Base-by-base conservation (phyloP, 2,113 vertebrate species). In the Protomyctophum bolini region DNA sequence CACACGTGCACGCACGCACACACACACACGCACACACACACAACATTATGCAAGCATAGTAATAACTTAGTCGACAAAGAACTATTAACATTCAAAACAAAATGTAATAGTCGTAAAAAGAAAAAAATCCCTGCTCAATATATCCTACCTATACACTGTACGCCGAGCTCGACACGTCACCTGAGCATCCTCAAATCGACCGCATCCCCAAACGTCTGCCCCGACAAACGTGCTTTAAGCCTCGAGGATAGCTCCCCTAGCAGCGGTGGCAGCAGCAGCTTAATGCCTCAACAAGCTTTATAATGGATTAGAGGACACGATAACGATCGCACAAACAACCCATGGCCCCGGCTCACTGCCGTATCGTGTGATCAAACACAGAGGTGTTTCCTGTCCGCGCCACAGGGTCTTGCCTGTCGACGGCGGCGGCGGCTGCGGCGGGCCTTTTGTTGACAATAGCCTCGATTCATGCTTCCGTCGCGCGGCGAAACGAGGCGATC, bases 331-430 rank as follows among this genome's bases (percentile, higher is more conserved):
- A 54, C 29, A 77, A 77, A 81, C 70, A 82, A 64, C 78, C 62
- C 58, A 8, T 50, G 50, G 58, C 45, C 45, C 8, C 51, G 5
- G 75, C 71, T 59, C 65, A 28, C 50, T 6, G 7, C 21, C 41
- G 50, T 71, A 79, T 86, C 83, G 65, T 63, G 68, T 58, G 73
- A 82, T 89, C 81, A 76, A 73, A 86, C 72, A 28, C 33, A 0
- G 77, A 82, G 76, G 83, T 84, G 77, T 83, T 61, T 78, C 68
- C 70, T 6, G 63, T 68, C 66, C 66, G 79, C 74, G 77, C 66
- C 59, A 48, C 83, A 63, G 76, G 63, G 62, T 6, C n/a, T 78
- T 47, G 58, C 68, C 76, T 76, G 82, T n/a, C n/a, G n/a, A n/a
- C n/a, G n/a, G n/a, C n/a, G n/a, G n/a, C n/a, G n/a, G n/a, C n/a